These are phyloP conservation scores for Catocala fraxini DNA, from an alignment of 2,888 invertebrate genomes.

Conservation along the genomic window DNA sequence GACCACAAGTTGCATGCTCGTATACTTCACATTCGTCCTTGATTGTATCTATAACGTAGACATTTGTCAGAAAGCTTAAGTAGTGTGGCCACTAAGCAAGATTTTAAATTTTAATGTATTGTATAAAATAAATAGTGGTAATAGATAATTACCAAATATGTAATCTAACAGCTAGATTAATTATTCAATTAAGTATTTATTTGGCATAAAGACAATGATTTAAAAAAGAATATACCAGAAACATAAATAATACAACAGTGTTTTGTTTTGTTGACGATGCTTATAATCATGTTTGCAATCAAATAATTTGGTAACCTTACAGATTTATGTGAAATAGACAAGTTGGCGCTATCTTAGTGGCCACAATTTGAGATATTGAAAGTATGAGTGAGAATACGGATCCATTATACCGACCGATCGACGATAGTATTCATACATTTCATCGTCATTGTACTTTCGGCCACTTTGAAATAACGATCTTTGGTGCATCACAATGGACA, in stretches of 20 bases:
- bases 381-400: conserved; percentile 54
- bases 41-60: conserved; percentile 64
- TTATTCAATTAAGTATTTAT: too few species aligned
- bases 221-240: too few species aligned
- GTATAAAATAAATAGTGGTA: too few species aligned
- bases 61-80: conserved; percentile 46
- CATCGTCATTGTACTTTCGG: conserved; percentile 67
- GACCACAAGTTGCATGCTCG: conserved; percentile 66
- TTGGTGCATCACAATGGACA: conserved; percentile 53
- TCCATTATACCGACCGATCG: conserved; percentile 58
- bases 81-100: conserved; percentile 30
- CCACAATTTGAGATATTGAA: conserved; percentile 56
- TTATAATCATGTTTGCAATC: too few species aligned
- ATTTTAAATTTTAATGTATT: too few species aligned
- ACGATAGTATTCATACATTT: conserved; percentile 75
- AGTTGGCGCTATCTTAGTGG: conserved; percentile 17
- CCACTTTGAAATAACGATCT: conserved; percentile 61
- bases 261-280: too few species aligned
- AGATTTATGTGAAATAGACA: too few species aligned
- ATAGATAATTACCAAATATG: too few species aligned
- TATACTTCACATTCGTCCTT: conserved; percentile 50
- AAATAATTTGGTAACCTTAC: too few species aligned
- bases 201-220: too few species aligned
- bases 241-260: too few species aligned
- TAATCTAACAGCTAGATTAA: too few species aligned